phyloP scores from a whole-genome alignment of 2,888 invertebrate species.

The Pristionchus arcanus region DNA sequence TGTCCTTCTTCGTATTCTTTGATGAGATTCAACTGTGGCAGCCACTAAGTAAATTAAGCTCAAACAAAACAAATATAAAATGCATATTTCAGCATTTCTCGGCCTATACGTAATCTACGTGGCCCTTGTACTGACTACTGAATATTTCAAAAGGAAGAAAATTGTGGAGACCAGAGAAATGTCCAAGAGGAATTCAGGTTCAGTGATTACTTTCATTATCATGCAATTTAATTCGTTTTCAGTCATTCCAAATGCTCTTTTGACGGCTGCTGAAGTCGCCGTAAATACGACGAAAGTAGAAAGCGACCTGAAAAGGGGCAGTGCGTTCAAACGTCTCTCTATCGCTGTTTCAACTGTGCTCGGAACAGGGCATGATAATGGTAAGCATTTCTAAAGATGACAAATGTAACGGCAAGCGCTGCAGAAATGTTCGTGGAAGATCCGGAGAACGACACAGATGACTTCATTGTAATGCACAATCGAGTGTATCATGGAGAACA shows the following conservation, averaged over 20 bases:
- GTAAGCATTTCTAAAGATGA: neutral
- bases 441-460: slow-evolving; percentile 58
- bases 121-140: slow-evolving; percentile 81
- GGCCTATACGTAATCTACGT: slow-evolving; percentile 81
- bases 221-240: neutral
- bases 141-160: slow-evolving; percentile 60
- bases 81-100: slow-evolving; percentile 73
- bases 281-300: neutral
- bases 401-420: neutral
- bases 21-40: slow-evolving; percentile 82
- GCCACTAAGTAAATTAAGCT: slow-evolving; percentile 74
- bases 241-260: neutral
- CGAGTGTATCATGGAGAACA: slow-evolving; percentile 65
- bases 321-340: neutral
- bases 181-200: neutral
- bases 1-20: slow-evolving; percentile 81
- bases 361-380: neutral
- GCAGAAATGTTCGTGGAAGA: slow-evolving; percentile 48
- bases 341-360: neutral
- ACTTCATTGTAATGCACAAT: slow-evolving; percentile 65
- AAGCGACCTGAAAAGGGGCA: neutral
- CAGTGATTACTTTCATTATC: no score
- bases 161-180: neutral
- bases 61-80: neutral
- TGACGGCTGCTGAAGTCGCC: neutral